Conservation (phyloP, 2,113 vertebrate species). For the Anoplopoma fimbria region DNA sequence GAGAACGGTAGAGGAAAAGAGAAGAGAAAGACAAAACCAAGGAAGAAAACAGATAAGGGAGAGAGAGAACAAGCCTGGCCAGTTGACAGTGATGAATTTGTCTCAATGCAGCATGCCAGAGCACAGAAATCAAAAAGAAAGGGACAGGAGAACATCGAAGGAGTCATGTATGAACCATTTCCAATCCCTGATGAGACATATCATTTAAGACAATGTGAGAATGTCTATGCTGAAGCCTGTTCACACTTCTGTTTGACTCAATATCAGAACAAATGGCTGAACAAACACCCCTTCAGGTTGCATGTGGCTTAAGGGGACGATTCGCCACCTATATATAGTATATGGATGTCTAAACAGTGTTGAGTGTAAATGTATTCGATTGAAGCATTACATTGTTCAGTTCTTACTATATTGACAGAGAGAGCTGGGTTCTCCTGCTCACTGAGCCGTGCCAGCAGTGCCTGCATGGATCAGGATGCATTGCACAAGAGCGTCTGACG, state of each 20-base stretch:
- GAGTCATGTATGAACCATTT: background rate
- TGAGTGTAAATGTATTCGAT: background rate
- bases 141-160: constrained; percentile 1
- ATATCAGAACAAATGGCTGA: constrained; percentile 25
- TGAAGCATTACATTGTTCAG: background rate
- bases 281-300: constrained; percentile 12
- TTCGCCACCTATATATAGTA: background rate
- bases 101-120: constrained; percentile 13
- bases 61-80: constrained; percentile 30
- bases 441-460: background rate
- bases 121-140: background rate
- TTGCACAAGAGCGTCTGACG: background rate
- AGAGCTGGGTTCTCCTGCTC: background rate
- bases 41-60: background rate
- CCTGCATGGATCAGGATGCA: background rate
- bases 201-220: constrained; percentile 8
- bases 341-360: background rate
- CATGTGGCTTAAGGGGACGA: background rate
- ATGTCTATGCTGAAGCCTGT: constrained; percentile 20
- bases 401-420: background rate
- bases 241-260: constrained; percentile 27
- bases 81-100: constrained; percentile 31
- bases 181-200: constrained; percentile 10
- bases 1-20: constrained; percentile 49
- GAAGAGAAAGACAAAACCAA: constrained; percentile 55